Evolutionary conservation across 92 coral and sea anemone genomes (phyloP).

Genomic region (Meandrina meandrites): DNA sequence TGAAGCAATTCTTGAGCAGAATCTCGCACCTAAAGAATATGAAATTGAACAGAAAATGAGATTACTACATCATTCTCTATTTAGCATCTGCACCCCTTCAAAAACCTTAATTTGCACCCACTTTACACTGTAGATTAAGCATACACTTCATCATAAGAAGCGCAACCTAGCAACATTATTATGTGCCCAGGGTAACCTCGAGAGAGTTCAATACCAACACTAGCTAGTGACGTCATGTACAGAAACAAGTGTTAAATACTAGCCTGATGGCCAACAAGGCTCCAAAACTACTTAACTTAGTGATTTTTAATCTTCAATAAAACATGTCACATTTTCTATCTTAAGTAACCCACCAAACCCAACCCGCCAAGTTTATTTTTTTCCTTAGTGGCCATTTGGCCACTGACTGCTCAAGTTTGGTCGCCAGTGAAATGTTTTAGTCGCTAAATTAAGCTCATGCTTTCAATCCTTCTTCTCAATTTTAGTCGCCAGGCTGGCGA

Average conservation of each 20-base stretch:
- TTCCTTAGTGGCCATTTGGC: too few species aligned
- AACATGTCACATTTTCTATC: neutral
- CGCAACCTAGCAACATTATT: neutral
- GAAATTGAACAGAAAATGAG: neutral
- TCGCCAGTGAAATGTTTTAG: too few species aligned
- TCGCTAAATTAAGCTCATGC: too few species aligned
- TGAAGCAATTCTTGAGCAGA: constrained; percentile 87
- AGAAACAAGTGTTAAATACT: neutral
- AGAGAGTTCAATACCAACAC: neutral
- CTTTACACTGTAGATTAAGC: neutral
- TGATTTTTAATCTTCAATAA: neutral
- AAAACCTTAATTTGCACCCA: too few species aligned
- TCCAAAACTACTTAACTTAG: neutral
- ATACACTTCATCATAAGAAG: neutral
- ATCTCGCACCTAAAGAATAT: constrained; percentile 77
- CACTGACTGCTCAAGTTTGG: too few species aligned
- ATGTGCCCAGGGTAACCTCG: neutral
- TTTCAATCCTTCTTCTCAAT: too few species aligned
- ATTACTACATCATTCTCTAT: neutral
- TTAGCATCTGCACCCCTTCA: neutral
- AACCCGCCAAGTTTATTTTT: too few species aligned
- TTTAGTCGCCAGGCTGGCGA: too few species aligned
- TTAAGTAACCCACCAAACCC: neutral
- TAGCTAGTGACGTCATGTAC: neutral
- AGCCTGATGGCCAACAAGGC: neutral